Evolutionary conservation across 2,888 invertebrate species (phyloP).

Genomic region (Caenorhabditis sp.): DNA sequence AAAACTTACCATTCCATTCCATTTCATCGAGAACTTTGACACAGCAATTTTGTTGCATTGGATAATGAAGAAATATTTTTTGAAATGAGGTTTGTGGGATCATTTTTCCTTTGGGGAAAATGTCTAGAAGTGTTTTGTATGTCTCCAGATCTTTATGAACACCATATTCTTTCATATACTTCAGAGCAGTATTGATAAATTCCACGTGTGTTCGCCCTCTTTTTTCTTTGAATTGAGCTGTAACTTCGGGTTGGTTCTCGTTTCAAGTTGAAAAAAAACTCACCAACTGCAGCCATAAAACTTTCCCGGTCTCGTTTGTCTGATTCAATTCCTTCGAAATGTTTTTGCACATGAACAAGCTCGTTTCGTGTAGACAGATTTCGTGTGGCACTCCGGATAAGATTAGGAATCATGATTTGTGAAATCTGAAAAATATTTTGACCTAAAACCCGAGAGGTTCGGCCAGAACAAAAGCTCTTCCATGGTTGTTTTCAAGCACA

Average conservation of each 20-base stretch:
- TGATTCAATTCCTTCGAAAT: conserved; percentile 57
- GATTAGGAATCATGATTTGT: not conserved
- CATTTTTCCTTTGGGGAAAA: conserved; percentile 81
- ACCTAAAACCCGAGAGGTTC: no score
- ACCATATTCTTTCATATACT: conserved; percentile 86
- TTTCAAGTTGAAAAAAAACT: not conserved
- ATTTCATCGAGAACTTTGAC: conserved; percentile 90
- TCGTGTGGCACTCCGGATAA: not conserved
- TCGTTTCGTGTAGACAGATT: not conserved
- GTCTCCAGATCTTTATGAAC: conserved; percentile 79
- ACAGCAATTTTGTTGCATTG: conserved; percentile 91
- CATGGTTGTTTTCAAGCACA: no score
- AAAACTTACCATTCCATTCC: conserved; percentile 83
- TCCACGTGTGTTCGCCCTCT: conserved; percentile 87
- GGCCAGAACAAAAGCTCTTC: no score
- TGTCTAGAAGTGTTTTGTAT: conserved; percentile 71
- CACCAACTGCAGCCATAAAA: conserved; percentile 64
- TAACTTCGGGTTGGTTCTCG: no score
- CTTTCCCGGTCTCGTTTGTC: conserved; percentile 59
- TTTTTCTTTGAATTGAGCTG: conserved; percentile 79
- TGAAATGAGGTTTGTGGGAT: conserved; percentile 81
- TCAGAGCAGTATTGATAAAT: conserved; percentile 89
- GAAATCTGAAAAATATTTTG: no score
- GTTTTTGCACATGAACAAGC: conserved; percentile 59
- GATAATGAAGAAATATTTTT: conserved; percentile 90